phyloP scores from a whole-genome alignment of 2,888 invertebrate species.

The Plagiodera versicolora region DNA sequence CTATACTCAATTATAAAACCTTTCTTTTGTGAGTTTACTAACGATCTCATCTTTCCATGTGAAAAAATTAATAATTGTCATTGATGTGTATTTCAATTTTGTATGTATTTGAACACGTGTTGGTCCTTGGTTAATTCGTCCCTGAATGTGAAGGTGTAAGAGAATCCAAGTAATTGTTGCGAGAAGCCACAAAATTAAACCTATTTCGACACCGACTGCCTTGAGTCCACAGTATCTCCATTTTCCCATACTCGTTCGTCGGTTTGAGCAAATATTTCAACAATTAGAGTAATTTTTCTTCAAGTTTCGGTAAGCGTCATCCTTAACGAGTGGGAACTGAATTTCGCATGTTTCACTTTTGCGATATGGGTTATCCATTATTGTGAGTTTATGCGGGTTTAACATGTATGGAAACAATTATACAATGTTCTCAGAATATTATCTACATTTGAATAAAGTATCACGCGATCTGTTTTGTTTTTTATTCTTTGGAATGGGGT shows the following conservation, averaged over 20 bases:
- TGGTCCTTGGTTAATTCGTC: too few relatives aligned
- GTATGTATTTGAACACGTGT: too few relatives aligned
- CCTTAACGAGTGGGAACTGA: constrained; percentile 27
- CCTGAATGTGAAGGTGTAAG: too few relatives aligned
- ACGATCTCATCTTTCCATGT: too few relatives aligned
- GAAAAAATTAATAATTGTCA: too few relatives aligned
- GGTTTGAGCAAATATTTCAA: background rate
- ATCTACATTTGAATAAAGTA: constrained; percentile 22
- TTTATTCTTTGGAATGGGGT: background rate
- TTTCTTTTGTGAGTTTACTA: too few relatives aligned
- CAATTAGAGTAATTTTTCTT: background rate
- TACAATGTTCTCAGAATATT: constrained; percentile 29
- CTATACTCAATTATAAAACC: too few relatives aligned
- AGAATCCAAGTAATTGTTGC: too few relatives aligned
- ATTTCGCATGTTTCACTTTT: constrained; percentile 28
- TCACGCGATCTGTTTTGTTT: constrained; percentile 21
- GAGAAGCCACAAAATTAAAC: too few relatives aligned
- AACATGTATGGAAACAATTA: constrained; percentile 34
- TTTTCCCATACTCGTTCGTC: background rate
- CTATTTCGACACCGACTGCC: too few relatives aligned
- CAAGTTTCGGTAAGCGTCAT: background rate
- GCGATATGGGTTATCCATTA: constrained; percentile 27
- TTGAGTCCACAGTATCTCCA: background rate
- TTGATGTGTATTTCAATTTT: too few relatives aligned
- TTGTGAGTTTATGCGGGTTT: constrained; percentile 28